Conservation (phyloP, 2,113 vertebrate species). For the Pelecanus crispus region DNA sequence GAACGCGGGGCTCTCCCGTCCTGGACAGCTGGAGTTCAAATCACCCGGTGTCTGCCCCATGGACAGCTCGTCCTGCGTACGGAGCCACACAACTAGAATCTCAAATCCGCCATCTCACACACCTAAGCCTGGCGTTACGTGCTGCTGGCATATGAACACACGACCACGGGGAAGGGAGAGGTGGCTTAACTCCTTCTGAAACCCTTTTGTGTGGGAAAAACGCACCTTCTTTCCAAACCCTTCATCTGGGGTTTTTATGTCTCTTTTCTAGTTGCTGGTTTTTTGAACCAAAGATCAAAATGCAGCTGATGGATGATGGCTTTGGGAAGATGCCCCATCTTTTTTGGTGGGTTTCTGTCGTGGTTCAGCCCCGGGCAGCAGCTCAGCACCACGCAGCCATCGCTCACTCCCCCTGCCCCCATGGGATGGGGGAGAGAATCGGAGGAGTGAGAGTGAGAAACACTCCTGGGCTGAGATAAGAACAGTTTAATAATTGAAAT, state of each 20-base stretch:
- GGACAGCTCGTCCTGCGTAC: rapidly evolving
- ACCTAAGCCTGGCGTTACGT: rapidly evolving
- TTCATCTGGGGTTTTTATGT: rapidly evolving
- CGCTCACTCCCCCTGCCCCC: no score
- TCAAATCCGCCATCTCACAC: no score
- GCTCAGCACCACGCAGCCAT: no score
- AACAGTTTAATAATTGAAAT: no score
- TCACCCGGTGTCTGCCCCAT: rapidly evolving
- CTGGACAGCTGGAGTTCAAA: no score
- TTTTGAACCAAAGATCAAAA: background rate
- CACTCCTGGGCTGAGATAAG: no score
- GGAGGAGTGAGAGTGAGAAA: no score
- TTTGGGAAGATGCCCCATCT: background rate
- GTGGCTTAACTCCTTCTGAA: background rate
- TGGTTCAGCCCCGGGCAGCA: no score
- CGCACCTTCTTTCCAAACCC: background rate
- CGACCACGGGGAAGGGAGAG: background rate
- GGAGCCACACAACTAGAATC: background rate
- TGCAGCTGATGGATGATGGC: background rate
- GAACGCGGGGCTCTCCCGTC: rapidly evolving
- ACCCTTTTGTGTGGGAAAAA: background rate
- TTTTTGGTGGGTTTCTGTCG: background rate
- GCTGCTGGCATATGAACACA: rapidly evolving
- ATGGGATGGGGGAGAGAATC: no score
- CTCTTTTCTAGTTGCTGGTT: background rate